Percentiles rank a stretch among this genome's conserved stretches.
These are phyloP conservation scores for Semicossyphus pulcher DNA, from an alignment of 2,113 vertebrate species.

Conservation along the genomic window DNA sequence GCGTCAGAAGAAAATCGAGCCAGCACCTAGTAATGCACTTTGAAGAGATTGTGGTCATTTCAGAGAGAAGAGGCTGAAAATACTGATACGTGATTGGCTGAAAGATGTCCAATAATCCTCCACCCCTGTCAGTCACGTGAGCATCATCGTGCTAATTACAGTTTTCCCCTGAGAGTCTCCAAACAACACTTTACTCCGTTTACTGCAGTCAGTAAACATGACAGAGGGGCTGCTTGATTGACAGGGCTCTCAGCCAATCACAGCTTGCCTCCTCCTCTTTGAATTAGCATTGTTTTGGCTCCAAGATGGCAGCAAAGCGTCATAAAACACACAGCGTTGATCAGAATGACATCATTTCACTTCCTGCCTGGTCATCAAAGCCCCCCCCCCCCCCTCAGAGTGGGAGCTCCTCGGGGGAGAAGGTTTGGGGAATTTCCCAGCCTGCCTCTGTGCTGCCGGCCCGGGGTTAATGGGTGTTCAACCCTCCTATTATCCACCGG, in stretches of 20 bases:
- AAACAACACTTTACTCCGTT: too few relatives aligned
- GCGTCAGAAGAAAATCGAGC: too few relatives aligned
- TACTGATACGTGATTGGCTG: too few relatives aligned
- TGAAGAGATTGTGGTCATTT: too few relatives aligned
- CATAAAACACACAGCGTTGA: not conserved
- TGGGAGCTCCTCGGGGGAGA: slow-evolving; percentile 69
- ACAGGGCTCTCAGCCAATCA: slow-evolving; percentile 7
- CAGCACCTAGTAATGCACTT: too few relatives aligned
- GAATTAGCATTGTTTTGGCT: not conserved
- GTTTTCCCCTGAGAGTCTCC: too few relatives aligned
- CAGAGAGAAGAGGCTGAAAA: too few relatives aligned
- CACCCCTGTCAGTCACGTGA: too few relatives aligned
- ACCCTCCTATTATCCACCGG: slow-evolving; percentile 95
- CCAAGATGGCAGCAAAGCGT: not conserved
- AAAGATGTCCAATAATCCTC: too few relatives aligned
- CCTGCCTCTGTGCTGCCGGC: slow-evolving; percentile 91
- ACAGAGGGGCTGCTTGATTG: not conserved
- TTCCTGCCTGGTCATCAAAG: slow-evolving; percentile 30
- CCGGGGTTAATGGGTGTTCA: slow-evolving; percentile 97
- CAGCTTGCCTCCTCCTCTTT: not conserved
- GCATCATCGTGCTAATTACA: too few relatives aligned
- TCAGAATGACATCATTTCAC: slow-evolving; percentile 21
- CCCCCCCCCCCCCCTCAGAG: slow-evolving; percentile 4
- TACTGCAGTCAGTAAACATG: too few relatives aligned
- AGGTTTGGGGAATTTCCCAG: slow-evolving; percentile 93